These are phyloP conservation scores for Calliphora vomitoria DNA, from an alignment of 2,888 invertebrate genomes.

Conservation along the genomic window DNA sequence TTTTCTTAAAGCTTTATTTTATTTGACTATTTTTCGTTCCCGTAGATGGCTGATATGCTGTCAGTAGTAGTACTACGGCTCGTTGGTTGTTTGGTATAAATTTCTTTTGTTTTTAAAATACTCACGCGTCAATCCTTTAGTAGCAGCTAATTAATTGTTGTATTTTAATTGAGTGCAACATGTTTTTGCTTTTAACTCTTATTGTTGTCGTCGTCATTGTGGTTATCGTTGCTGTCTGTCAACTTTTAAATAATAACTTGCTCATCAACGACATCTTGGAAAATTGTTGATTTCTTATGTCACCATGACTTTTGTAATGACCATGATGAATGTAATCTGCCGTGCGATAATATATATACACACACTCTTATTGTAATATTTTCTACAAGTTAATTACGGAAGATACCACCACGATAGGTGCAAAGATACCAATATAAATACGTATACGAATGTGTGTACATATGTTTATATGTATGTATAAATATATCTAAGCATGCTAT, in stretches of 20 bases:
- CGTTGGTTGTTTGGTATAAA: not conserved
- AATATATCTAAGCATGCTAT: too few relatives aligned
- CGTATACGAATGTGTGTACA: too few relatives aligned
- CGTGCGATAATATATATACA: not conserved
- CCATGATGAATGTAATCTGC: slow-evolving; percentile 54
- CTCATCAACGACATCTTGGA: slow-evolving; percentile 19
- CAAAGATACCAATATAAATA: not conserved
- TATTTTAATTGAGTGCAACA: slow-evolving; percentile 31
- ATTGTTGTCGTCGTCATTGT: not conserved
- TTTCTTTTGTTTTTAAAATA: slow-evolving; percentile 2
- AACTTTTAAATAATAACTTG: not conserved
- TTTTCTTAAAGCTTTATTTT: slow-evolving; percentile 8
- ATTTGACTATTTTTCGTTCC: not conserved
- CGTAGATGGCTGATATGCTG: not conserved
- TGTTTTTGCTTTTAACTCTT: not conserved
- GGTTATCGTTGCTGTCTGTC: slow-evolving; percentile 7
- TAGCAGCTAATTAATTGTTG: slow-evolving; percentile 12
- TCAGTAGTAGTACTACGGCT: not conserved
- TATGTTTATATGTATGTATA: too few relatives aligned
- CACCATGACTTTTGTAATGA: slow-evolving; percentile 62
- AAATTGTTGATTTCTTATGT: slow-evolving; percentile 54
- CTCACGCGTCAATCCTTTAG: slow-evolving; percentile 35
- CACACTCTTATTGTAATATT: not conserved
- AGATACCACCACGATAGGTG: not conserved
- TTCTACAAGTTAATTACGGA: slow-evolving; percentile 12